Conservation (phyloP, 1,140 invertebrate species). For the Arctopsyche grandis region DNA sequence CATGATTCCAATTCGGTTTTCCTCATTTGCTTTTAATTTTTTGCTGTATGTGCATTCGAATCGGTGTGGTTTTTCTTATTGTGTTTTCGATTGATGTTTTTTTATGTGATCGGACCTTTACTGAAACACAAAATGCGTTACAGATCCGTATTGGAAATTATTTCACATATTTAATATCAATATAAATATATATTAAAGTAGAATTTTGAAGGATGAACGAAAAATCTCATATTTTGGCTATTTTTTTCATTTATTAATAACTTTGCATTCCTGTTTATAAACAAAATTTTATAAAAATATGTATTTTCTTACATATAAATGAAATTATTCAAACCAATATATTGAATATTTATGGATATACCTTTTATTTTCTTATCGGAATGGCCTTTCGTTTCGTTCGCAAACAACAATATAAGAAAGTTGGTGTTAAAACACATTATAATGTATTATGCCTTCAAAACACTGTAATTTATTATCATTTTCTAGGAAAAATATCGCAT, state of each 20-base stretch:
- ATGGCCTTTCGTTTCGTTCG: neutral
- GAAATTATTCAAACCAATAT: neutral
- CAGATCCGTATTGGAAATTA: neutral
- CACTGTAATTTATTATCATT: constrained; percentile 10
- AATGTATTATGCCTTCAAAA: constrained; percentile 16
- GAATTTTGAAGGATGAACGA: too few relatives aligned
- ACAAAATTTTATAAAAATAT: too few relatives aligned
- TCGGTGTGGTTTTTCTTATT: neutral
- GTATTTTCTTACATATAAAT: too few relatives aligned
- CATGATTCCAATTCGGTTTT: neutral
- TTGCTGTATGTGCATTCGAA: neutral
- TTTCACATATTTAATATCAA: neutral
- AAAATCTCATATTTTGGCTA: too few relatives aligned
- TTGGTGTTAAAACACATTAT: neutral
- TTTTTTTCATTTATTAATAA: too few relatives aligned
- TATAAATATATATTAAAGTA: too few relatives aligned
- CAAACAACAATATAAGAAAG: neutral
- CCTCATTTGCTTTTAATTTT: neutral
- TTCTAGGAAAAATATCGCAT: neutral
- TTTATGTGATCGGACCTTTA: neutral
- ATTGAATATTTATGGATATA: neutral
- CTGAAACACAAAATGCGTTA: neutral
- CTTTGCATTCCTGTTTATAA: too few relatives aligned
- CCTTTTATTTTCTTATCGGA: neutral
- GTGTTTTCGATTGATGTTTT: neutral